Evolutionary conservation across 2,888 invertebrate genomes (phyloP).

Genomic region (Pogonocherus hispidulus): DNA sequence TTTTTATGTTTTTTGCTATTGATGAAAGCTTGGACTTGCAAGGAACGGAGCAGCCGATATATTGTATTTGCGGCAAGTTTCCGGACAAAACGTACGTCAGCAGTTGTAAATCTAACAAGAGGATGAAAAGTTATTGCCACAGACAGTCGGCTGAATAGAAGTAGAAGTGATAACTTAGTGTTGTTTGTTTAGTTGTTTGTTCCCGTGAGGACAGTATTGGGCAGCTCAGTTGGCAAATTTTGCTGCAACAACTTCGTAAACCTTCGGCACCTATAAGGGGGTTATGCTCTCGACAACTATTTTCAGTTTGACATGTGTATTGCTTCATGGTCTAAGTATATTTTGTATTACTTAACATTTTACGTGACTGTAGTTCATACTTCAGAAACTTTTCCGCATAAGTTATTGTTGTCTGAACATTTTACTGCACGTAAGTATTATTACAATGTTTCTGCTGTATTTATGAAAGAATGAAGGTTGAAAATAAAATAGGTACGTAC

Average conservation of each 20-base stretch:
- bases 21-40: not conserved
- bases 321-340: not conserved
- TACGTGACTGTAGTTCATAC: no score
- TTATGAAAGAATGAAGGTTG: no score
- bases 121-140: slow-evolving; percentile 12
- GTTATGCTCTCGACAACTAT: not conserved
- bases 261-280: slow-evolving; percentile 3
- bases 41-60: not conserved
- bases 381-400: not conserved
- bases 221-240: slow-evolving; percentile 46
- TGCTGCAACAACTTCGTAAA: slow-evolving; percentile 36
- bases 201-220: slow-evolving; percentile 41
- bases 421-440: no score
- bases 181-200: slow-evolving; percentile 47
- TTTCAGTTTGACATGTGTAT: slow-evolving; percentile 7
- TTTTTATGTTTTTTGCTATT: not conserved
- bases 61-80: not conserved
- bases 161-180: slow-evolving; percentile 47
- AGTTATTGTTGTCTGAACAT: no score
- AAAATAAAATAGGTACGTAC: no score
- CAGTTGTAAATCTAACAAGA: slow-evolving; percentile 6
- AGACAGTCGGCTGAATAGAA: slow-evolving; percentile 37
- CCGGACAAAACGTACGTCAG: slow-evolving; percentile 4
- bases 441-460: no score
- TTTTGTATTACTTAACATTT: not conserved